phyloP scores from a whole-genome alignment of 2,797 vertebrate genomes.

The Glyptemys insculpta region DNA sequence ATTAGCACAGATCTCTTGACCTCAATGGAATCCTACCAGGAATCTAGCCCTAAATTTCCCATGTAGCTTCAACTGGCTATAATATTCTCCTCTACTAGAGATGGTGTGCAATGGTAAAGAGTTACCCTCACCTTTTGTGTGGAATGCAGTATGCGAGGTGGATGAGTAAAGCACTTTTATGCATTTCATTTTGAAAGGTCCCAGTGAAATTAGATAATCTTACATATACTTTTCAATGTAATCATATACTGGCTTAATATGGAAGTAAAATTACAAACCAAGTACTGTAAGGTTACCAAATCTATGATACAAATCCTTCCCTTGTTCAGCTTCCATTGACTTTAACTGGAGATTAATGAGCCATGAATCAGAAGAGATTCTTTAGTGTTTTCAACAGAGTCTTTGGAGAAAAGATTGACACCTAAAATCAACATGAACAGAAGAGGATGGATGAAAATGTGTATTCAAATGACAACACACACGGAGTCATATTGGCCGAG shows the following conservation, averaged over 20 bases:
- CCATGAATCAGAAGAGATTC: neutral
- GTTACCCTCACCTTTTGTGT: no score
- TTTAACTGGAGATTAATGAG: neutral
- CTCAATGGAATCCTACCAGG: neutral
- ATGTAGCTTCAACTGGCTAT: accelerated
- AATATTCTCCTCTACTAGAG: neutral
- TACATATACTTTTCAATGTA: neutral
- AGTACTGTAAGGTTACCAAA: accelerated
- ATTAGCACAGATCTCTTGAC: neutral
- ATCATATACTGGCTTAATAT: neutral
- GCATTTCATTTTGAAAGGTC: neutral
- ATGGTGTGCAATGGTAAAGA: neutral
- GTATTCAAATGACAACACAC: neutral
- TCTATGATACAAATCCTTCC: neutral
- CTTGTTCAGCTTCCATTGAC: neutral
- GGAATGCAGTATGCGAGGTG: neutral
- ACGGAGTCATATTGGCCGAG: neutral
- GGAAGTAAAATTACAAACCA: neutral
- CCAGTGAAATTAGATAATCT: neutral
- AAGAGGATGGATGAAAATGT: neutral
- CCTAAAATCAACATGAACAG: neutral
- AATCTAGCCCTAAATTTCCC: neutral
- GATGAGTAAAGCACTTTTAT: neutral
- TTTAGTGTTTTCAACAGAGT: neutral
- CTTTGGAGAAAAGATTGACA: neutral